Evolutionary conservation across 2,113 vertebrate species (phyloP).

Genomic region (Melanotaenia duboulayi): DNA sequence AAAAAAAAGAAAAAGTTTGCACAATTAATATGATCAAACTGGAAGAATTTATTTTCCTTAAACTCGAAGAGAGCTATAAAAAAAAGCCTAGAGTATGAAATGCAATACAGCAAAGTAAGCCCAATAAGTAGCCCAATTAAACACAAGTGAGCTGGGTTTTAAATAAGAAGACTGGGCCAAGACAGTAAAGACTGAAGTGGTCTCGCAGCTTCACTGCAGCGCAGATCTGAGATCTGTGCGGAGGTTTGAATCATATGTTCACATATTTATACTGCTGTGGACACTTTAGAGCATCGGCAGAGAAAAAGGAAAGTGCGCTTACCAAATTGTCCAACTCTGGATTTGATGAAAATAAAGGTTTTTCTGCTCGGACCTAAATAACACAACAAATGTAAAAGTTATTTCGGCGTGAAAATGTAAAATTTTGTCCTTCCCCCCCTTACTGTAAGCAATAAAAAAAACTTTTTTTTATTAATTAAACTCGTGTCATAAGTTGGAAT

Average conservation of each 20-base stretch:
- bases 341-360: conserved; percentile 99
- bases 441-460: background rate
- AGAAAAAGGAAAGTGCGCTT: conserved; percentile 77
- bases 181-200: conserved; percentile 54
- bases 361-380: conserved; percentile 96
- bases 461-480: background rate
- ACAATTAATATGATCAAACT: conserved; percentile 15
- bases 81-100: background rate
- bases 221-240: conserved; percentile 50
- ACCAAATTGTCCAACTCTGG: conserved; percentile 99
- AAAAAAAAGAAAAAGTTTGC: conserved; percentile 32
- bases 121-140: conserved; percentile 38
- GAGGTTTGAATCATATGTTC: conserved; percentile 66
- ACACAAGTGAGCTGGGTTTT: conserved; percentile 55
- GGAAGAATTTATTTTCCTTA: conserved; percentile 3
- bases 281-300: conserved; percentile 37
- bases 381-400: conserved; percentile 62
- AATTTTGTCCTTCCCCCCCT: background rate
- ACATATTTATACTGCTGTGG: conserved; percentile 61
- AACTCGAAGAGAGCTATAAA: background rate
- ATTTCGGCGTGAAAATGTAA: conserved; percentile 45
- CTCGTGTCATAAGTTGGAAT: background rate
- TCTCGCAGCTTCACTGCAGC: conserved; percentile 44
- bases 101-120: conserved; percentile 1
- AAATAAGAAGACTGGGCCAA: conserved; percentile 37